phyloP scores from a whole-genome alignment of 2,113 vertebrate genomes.

The Galemys pyrenaicus region DNA sequence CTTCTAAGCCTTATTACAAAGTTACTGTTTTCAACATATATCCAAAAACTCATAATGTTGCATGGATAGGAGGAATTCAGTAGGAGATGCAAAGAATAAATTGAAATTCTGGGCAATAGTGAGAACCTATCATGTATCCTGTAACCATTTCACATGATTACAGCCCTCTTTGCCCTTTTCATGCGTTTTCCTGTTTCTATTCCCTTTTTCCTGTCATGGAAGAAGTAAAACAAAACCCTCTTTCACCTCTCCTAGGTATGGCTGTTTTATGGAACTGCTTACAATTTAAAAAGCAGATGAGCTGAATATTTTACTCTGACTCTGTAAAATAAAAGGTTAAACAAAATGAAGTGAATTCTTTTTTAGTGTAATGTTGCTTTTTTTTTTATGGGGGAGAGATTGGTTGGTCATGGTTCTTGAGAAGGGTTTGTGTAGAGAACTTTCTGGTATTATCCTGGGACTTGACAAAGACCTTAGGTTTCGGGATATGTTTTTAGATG shows the following conservation, averaged over 20 bases:
- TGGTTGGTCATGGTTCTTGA: background rate
- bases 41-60: background rate
- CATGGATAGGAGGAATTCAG: background rate
- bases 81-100: background rate
- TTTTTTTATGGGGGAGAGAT: rapidly evolving
- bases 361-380: background rate
- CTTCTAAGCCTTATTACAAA: background rate
- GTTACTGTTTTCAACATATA: background rate
- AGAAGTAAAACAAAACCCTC: conserved; percentile 1
- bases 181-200: background rate
- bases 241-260: conserved; percentile 1
- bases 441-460: background rate
- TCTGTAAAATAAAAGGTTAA: conserved; percentile 19
- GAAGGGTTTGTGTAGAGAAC: background rate
- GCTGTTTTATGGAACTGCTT: conserved; percentile 34
- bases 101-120: background rate
- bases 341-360: background rate
- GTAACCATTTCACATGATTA: background rate
- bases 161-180: background rate
- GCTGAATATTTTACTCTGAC: conserved; percentile 11
- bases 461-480: background rate
- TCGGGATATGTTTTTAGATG: background rate
- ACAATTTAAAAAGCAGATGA: background rate
- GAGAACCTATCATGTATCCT: background rate
- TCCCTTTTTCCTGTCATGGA: background rate